Conservation (phyloP, 92 coral and sea anemone species). For the Paramuricea clavata region DNA sequence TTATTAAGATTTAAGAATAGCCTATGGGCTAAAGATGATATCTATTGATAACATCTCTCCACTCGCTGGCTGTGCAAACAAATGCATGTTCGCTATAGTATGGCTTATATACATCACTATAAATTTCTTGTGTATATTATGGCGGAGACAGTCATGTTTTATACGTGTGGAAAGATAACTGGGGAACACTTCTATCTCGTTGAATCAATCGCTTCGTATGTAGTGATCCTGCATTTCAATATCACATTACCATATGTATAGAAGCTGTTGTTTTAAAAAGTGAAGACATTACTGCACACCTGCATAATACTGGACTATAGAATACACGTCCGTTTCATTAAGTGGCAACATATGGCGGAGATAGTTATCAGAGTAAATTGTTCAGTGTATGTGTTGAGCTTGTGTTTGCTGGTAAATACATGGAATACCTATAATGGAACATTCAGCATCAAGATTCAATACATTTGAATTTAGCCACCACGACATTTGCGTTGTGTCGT, state of each 20-base stretch:
- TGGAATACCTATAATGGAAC: too few species aligned
- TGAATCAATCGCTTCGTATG: neutral
- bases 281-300: neutral
- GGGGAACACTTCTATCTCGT: too few species aligned
- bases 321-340: neutral
- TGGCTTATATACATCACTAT: too few species aligned
- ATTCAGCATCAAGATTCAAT: too few species aligned
- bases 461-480: neutral
- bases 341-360: too few species aligned
- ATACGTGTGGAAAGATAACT: too few species aligned
- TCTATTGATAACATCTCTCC: neutral
- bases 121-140: too few species aligned
- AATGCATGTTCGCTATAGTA: neutral
- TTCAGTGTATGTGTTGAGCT: too few species aligned
- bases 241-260: conserved; percentile 17
- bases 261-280: neutral
- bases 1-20: neutral
- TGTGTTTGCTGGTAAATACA: too few species aligned
- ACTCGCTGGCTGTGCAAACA: neutral
- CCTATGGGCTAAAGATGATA: neutral
- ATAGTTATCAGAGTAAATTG: too few species aligned
- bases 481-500: neutral
- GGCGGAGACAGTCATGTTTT: too few species aligned
- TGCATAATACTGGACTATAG: neutral
- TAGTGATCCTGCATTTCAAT: neutral